phyloP scores from a whole-genome alignment of 2,113 vertebrate genomes.

The Eubucco bourcierii region DNA sequence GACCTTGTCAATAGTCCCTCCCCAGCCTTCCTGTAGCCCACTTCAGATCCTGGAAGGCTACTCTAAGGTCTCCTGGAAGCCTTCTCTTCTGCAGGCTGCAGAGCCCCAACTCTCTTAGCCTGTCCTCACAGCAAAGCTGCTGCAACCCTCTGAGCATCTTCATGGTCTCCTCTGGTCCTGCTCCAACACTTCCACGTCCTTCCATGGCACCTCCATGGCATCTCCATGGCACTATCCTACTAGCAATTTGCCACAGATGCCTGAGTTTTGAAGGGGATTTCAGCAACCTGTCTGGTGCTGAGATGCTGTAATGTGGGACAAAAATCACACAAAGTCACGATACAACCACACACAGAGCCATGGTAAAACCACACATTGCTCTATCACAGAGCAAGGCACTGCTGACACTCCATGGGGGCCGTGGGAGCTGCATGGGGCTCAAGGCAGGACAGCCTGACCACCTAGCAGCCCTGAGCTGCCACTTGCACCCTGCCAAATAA shows the following conservation, averaged over 20 bases:
- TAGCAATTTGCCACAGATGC: neutral
- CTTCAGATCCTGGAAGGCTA: too few species aligned
- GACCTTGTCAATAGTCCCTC: too few species aligned
- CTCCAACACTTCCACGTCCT: too few species aligned
- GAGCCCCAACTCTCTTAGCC: too few species aligned
- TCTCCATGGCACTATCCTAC: neutral
- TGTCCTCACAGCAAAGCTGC: too few species aligned
- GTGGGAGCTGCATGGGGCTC: fast-evolving
- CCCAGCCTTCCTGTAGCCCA: too few species aligned
- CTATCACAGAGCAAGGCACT: neutral
- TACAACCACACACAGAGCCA: neutral
- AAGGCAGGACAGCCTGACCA: neutral
- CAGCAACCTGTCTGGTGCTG: neutral
- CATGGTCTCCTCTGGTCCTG: too few species aligned
- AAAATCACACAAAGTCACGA: neutral
- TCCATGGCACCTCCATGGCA: too few species aligned
- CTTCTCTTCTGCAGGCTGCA: too few species aligned
- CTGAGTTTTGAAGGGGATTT: neutral
- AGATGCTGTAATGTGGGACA: neutral
- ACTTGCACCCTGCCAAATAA: constrained; percentile 37
- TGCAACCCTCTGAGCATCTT: too few species aligned
- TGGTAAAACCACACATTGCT: neutral
- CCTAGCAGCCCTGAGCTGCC: neutral
- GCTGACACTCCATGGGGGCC: neutral
- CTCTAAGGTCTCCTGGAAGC: too few species aligned